Percentiles rank a stretch among this genome's conserved stretches.
Evolutionary conservation across 2,888 invertebrate genomes (phyloP).

Genomic region (Caenorhabditis imperialis): DNA sequence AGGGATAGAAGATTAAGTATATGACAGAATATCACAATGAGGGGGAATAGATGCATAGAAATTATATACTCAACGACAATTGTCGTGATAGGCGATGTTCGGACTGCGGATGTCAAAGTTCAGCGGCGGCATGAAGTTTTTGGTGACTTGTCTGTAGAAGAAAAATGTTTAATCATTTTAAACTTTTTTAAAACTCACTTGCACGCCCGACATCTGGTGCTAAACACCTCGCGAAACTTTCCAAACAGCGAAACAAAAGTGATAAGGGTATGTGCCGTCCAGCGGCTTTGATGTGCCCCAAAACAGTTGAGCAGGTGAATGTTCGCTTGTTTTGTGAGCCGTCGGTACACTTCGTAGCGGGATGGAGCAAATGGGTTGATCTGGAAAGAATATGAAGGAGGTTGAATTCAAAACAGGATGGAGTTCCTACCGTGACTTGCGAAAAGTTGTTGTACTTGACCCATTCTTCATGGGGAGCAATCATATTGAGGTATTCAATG

Average conservation of each 20-base stretch:
- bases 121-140: slow-evolving; percentile 40
- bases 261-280: slow-evolving; percentile 23
- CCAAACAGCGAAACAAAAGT: slow-evolving; percentile 30
- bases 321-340: slow-evolving; percentile 44
- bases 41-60: background rate
- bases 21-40: no score
- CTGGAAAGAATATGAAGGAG: slow-evolving; percentile 14
- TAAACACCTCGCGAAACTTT: slow-evolving; percentile 31
- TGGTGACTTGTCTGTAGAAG: slow-evolving; percentile 29
- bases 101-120: slow-evolving; percentile 38
- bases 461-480: slow-evolving; percentile 39
- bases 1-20: no score
- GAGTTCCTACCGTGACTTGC: slow-evolving; percentile 5
- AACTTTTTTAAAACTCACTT: slow-evolving; percentile 6
- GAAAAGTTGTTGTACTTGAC: slow-evolving; percentile 7
- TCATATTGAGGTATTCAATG: slow-evolving; percentile 47
- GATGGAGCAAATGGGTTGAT: slow-evolving; percentile 26
- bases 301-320: slow-evolving; percentile 31
- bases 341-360: slow-evolving; percentile 24
- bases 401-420: background rate
- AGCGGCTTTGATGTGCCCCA: slow-evolving; percentile 16
- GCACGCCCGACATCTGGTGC: slow-evolving; percentile 22
- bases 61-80: slow-evolving; percentile 10
- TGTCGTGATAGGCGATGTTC: slow-evolving; percentile 25
- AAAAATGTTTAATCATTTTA: background rate